phyloP scores from a whole-genome alignment of 2,888 invertebrate genomes.

The Rhimphoctona megacephalus region DNA sequence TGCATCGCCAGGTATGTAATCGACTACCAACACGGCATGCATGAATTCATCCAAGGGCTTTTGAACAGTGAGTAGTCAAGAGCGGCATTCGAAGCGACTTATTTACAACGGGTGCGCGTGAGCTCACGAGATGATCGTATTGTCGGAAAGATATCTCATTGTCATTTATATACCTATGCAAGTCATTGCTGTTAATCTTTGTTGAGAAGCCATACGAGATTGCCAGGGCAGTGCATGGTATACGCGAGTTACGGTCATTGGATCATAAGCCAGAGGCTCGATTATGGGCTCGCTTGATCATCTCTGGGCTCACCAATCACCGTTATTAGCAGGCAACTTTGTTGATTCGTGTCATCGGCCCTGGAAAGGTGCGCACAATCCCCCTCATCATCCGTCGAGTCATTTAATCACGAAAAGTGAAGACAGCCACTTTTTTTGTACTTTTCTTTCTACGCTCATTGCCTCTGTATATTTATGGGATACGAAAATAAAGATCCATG shows the following conservation, averaged over 20 bases:
- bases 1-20: slow-evolving; percentile 45
- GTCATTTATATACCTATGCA: slow-evolving; percentile 50
- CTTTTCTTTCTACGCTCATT: not conserved
- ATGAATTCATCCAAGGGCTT: slow-evolving; percentile 28
- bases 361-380: slow-evolving; percentile 49
- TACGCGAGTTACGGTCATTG: slow-evolving; percentile 43
- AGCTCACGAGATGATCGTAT: slow-evolving; percentile 48
- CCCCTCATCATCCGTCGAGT: slow-evolving; percentile 9
- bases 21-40: slow-evolving; percentile 28
- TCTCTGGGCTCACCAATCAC: slow-evolving; percentile 48
- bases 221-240: slow-evolving; percentile 14
- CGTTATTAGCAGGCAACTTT: slow-evolving; percentile 62
- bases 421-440: slow-evolving; percentile 29
- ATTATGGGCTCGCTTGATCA: slow-evolving; percentile 55
- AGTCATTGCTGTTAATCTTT: slow-evolving; percentile 65
- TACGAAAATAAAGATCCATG: not conserved
- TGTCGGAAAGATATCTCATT: slow-evolving; percentile 58
- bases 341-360: slow-evolving; percentile 62
- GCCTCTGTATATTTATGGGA: not conserved
- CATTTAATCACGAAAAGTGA: slow-evolving; percentile 36
- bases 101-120: slow-evolving; percentile 46
- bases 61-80: slow-evolving; percentile 44
- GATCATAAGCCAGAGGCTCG: slow-evolving; percentile 47
- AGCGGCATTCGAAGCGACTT: slow-evolving; percentile 43
- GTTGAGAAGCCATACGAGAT: slow-evolving; percentile 30